phyloP scores from a whole-genome alignment of 2,797 vertebrate genomes.

The Enteromius mattozi region DNA sequence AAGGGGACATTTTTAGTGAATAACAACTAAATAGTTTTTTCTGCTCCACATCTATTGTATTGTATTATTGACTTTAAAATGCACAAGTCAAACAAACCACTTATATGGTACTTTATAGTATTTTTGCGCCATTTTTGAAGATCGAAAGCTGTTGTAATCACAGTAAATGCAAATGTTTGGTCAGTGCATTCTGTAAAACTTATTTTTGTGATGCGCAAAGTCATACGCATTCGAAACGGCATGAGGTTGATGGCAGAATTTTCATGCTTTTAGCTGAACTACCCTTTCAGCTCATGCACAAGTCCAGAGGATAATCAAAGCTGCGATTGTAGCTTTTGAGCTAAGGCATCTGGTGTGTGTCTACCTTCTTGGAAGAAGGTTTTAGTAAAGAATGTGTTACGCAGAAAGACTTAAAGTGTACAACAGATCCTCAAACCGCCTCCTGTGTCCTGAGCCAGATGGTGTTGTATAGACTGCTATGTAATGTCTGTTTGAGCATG shows the following conservation, averaged over 20 bases:
- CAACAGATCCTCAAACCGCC: constrained; percentile 64
- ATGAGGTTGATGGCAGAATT: not conserved
- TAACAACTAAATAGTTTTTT: not conserved
- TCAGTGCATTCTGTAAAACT: not conserved
- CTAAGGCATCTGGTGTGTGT: constrained; percentile 32
- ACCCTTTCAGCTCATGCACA: not conserved
- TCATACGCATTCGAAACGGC: not conserved
- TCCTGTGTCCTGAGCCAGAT: constrained; percentile 73
- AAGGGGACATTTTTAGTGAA: not conserved
- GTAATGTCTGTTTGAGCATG: constrained; percentile 71
- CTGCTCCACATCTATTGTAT: not conserved
- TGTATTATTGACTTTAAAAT: not conserved
- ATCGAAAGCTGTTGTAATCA: not conserved
- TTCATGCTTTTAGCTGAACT: not conserved
- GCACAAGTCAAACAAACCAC: not conserved
- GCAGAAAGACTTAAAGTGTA: constrained; percentile 59
- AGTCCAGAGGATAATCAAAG: constrained; percentile 39
- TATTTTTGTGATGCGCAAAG: not conserved
- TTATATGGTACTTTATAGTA: not conserved
- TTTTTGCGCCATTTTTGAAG: not conserved
- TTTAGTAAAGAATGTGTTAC: constrained; percentile 52
- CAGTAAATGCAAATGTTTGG: not conserved
- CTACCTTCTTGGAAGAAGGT: constrained; percentile 28
- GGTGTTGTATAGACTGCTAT: constrained; percentile 70
- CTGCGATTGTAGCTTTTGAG: constrained; percentile 32